phyloP scores from a whole-genome alignment of 2,113 vertebrate species.

The Oreotrochilus melanogaster region DNA sequence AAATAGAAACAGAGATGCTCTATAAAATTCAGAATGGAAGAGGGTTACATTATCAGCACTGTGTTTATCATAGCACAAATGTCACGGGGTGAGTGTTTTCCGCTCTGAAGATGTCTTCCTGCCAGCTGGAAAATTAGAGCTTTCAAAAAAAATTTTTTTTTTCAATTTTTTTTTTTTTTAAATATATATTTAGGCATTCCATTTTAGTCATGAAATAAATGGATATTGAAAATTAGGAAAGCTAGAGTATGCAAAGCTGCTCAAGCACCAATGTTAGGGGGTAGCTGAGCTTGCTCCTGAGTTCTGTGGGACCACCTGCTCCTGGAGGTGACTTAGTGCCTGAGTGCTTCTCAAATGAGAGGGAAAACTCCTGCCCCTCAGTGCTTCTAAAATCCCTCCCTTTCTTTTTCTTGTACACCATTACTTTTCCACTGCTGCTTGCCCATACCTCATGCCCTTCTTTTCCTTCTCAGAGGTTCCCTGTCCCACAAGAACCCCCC shows the following conservation, averaged over 20 bases:
- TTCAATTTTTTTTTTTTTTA: background rate
- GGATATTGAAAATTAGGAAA: background rate
- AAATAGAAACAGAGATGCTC: background rate
- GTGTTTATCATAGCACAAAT: too few species aligned
- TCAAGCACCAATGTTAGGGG: background rate
- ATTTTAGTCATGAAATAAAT: background rate
- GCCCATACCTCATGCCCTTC: background rate
- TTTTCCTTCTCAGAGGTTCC: background rate
- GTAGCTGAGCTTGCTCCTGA: background rate
- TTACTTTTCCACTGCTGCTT: background rate
- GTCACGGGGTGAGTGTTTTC: background rate
- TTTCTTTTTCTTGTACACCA: background rate
- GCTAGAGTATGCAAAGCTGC: background rate
- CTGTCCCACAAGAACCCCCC: accelerated
- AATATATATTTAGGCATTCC: background rate
- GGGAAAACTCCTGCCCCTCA: background rate
- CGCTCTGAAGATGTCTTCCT: background rate
- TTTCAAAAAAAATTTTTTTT: background rate
- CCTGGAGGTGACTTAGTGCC: background rate
- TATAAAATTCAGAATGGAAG: too few species aligned
- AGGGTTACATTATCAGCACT: too few species aligned
- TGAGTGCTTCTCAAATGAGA: background rate
- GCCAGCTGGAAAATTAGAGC: background rate
- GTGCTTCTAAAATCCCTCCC: background rate
- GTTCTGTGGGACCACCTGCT: background rate